phyloP scores from a whole-genome alignment of 2,113 vertebrate genomes.

The Grammomys dolichurus region DNA sequence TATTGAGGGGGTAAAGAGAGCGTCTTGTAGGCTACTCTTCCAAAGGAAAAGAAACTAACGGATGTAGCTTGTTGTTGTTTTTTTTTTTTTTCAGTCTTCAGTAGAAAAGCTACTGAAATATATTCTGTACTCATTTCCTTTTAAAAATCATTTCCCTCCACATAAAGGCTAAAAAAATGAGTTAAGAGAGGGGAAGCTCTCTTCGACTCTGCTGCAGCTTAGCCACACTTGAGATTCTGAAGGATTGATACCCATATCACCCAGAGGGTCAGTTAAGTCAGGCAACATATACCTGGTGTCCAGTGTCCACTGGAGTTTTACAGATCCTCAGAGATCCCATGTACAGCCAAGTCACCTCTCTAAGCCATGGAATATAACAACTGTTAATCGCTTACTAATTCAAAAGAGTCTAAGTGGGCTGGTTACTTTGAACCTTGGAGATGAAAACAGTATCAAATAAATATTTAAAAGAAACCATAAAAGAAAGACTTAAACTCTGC shows the following conservation, averaged over 20 bases:
- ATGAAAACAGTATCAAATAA: slow-evolving; percentile 30
- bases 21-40: not conserved
- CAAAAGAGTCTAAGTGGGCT: not conserved
- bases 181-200: not conserved
- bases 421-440: not conserved
- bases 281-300: not conserved
- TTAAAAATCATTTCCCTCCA: not conserved
- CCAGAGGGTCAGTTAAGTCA: not conserved
- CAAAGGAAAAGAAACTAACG: not conserved
- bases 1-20: not conserved
- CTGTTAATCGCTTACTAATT: not conserved
- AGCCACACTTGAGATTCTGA: not conserved
- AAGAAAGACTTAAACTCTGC: slow-evolving; percentile 46
- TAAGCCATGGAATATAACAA: not conserved
- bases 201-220: not conserved
- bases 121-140: slow-evolving; percentile 7
- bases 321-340: not conserved
- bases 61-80: not conserved
- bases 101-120: not conserved
- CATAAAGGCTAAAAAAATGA: not conserved
- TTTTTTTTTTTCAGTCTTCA: not conserved
- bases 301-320: not conserved
- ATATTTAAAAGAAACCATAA: not conserved
- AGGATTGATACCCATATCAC: not conserved
- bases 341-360: not conserved